Evolutionary conservation across 2,797 vertebrate genomes (phyloP).

Genomic region (Glyptemys insculpta): DNA sequence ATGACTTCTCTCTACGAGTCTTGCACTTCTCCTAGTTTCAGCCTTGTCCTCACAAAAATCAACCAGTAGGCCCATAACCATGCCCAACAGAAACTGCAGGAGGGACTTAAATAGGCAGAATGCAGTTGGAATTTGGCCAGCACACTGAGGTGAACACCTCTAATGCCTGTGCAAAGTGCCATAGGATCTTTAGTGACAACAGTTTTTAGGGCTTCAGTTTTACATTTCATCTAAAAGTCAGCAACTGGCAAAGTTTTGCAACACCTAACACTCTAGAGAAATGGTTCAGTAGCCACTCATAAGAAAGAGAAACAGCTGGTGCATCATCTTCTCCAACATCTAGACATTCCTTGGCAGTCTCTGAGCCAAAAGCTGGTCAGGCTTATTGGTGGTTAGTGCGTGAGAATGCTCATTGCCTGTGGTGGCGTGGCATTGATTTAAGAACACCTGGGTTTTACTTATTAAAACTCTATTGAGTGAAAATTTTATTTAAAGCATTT

Average conservation of each 20-base stretch:
- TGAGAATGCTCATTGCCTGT: background rate
- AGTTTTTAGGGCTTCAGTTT: background rate
- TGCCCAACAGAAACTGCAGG: background rate
- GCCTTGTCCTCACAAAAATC: background rate
- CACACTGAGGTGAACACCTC: background rate
- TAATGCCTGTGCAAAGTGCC: background rate
- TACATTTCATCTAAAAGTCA: background rate
- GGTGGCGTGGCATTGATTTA: background rate
- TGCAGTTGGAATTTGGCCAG: accelerated
- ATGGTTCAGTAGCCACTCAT: background rate
- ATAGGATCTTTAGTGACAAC: background rate
- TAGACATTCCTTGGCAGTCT: background rate
- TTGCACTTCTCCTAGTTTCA: background rate
- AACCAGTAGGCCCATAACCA: background rate
- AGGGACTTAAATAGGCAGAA: background rate
- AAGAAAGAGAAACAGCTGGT: background rate
- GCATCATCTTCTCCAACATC: background rate
- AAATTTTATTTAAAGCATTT: conserved; percentile 36
- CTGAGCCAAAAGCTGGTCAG: background rate
- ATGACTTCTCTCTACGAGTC: background rate
- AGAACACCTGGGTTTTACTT: conserved; percentile 18
- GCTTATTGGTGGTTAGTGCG: background rate
- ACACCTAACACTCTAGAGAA: background rate
- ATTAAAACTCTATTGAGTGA: background rate
- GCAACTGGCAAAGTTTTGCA: background rate